Conservation (phyloP, 2,113 vertebrate species). For the Rostratula benghalensis region DNA sequence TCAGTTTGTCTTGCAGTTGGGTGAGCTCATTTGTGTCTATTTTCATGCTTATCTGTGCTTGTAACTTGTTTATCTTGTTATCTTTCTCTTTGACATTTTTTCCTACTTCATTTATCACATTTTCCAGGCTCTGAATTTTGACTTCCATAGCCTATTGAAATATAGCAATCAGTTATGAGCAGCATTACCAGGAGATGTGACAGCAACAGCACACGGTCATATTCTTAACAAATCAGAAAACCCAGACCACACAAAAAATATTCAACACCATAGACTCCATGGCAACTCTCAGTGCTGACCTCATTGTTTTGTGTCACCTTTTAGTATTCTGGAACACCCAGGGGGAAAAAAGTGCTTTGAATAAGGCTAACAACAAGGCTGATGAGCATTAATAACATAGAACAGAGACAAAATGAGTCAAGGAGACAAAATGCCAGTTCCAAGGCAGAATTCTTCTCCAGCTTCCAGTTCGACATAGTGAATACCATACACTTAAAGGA, state of each 20-base stretch:
- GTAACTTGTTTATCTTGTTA: slow-evolving; percentile 64
- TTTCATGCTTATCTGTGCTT: slow-evolving; percentile 58
- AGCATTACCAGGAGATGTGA: neutral
- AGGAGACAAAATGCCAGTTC: neutral
- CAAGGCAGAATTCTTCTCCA: neutral
- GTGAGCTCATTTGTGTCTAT: slow-evolving; percentile 59
- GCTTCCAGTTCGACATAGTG: neutral
- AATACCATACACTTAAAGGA: neutral
- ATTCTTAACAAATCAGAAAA: neutral
- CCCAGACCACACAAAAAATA: neutral
- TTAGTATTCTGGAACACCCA: neutral
- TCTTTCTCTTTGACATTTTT: slow-evolving; percentile 65
- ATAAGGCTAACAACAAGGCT: neutral
- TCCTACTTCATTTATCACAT: slow-evolving; percentile 42
- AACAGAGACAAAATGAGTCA: neutral
- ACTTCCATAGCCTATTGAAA: slow-evolving; percentile 61
- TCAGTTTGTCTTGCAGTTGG: slow-evolving; percentile 65
- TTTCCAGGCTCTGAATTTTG: slow-evolving; percentile 72
- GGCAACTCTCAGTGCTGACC: neutral
- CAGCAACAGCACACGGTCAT: neutral
- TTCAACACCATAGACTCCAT: neutral
- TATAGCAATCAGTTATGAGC: neutral
- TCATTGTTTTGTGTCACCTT: neutral
- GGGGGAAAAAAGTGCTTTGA: neutral
- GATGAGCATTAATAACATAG: neutral